Evolutionary conservation across 2,797 vertebrate species (phyloP), one percentile per base, ranked within the genome.

Genomic region (Rhabdomys pumilio): DNA sequence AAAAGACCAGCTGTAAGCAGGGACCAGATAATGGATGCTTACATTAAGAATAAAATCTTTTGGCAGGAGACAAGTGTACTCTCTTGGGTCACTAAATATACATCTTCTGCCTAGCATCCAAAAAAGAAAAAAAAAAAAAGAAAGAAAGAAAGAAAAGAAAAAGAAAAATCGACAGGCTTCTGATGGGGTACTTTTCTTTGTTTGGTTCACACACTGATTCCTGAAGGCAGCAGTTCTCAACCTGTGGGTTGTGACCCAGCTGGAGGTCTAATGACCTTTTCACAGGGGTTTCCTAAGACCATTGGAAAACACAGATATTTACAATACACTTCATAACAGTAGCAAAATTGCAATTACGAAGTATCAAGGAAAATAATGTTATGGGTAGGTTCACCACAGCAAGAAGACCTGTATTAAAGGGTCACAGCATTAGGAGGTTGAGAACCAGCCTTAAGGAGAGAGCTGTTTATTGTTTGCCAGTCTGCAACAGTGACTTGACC

Each of bases 21-120:
- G 15, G 38, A 53, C 44, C 41, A 57, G 72, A 86, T 80, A 93
- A 75, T 87, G 65, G 79, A 65, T 91, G 31, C 82, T 77, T 77
- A 91, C 55, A 94, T 91, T 81, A 85, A 96, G 79, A 76, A 47
- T 47, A 22, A 61, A 93, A 44, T 75, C 90, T 93, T 95, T 77
- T 90, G 90, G 59, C 93, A 95, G 94, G 59, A 69, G 72, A 90
- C 84, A 55, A 17, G 93, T 63, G 53, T 41, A 77, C 34, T 94
- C 61, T 92, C 91, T 73, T 75, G 79, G 93, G 91, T 96, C 96
- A 81, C 57, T 94, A 91, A 93, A 29, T 75, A 47, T 65, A 91
- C 76, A 89, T 82, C 50, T 50, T 89, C n/a, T 96, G 38, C 72
- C 38, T 26, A 77, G 77, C 44, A 41, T 84, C 34, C 6, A 38